Conservation (phyloP, 2,888 invertebrate genomes). For the Diabrotica balteata region DNA sequence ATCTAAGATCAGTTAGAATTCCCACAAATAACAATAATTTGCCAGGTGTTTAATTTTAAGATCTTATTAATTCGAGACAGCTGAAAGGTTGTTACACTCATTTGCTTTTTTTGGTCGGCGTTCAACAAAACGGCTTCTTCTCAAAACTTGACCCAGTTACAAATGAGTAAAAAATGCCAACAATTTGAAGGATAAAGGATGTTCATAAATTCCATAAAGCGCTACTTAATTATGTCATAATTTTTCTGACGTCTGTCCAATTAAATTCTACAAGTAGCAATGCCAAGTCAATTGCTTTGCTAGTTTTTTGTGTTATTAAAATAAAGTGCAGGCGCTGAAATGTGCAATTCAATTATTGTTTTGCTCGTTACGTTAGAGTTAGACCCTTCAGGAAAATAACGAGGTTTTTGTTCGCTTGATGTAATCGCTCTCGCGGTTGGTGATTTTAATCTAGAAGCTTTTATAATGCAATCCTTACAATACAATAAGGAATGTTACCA, state of each 20-base stretch:
- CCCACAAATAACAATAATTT: too few relatives aligned
- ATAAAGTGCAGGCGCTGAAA: background rate
- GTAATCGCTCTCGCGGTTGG: background rate
- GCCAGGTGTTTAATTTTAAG: too few relatives aligned
- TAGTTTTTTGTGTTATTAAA: background rate
- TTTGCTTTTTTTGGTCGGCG: too few relatives aligned
- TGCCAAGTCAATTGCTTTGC: background rate
- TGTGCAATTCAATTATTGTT: slow-evolving; percentile 1
- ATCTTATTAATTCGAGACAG: too few relatives aligned
- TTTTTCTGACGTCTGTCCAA: slow-evolving; percentile 1
- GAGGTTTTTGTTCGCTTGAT: slow-evolving; percentile 1
- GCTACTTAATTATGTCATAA: background rate
- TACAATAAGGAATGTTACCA: too few relatives aligned
- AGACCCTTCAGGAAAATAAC: slow-evolving; percentile 6
- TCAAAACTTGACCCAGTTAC: slow-evolving; percentile 1
- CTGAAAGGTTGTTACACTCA: too few relatives aligned
- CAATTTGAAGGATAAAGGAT: slow-evolving; percentile 1
- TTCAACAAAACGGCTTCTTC: background rate
- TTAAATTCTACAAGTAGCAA: slow-evolving; percentile 1
- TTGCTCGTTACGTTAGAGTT: background rate
- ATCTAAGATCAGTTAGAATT: too few relatives aligned
- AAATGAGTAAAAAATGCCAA: slow-evolving; percentile 1
- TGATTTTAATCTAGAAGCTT: background rate
- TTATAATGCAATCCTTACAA: too few relatives aligned
- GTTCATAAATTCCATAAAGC: background rate